Conservation (phyloP, 2,888 invertebrate species). For the Augochlorella aurata region DNA sequence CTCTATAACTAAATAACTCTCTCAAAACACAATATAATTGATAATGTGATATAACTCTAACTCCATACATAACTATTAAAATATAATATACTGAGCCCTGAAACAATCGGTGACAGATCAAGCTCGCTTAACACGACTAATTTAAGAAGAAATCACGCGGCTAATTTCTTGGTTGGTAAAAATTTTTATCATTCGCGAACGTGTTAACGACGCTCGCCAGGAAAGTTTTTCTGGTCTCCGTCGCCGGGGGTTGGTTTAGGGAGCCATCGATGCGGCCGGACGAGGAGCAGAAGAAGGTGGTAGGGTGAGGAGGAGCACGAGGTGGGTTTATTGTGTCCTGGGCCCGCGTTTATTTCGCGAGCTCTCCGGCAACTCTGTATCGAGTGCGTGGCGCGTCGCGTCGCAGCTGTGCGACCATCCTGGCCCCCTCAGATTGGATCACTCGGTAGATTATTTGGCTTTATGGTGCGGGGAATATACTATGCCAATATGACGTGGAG, state of each 20-base stretch:
- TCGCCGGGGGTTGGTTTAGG: background rate
- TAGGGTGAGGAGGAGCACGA: background rate
- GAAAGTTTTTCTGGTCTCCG: background rate
- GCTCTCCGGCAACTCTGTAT: slow-evolving; percentile 13
- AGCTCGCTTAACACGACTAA: no score
- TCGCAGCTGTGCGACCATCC: slow-evolving; percentile 46
- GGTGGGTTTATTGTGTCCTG: slow-evolving; percentile 13
- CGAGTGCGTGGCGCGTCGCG: slow-evolving; percentile 20
- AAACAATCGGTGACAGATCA: no score
- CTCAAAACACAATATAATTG: no score
- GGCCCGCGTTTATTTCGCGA: slow-evolving; percentile 20
- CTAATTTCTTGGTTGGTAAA: no score
- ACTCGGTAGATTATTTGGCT: slow-evolving; percentile 79
- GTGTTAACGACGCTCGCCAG: background rate
- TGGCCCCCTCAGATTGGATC: slow-evolving; percentile 71
- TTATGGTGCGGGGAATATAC: slow-evolving; percentile 80
- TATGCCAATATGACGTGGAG: slow-evolving; percentile 78
- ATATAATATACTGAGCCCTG: no score
- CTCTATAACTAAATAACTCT: no score
- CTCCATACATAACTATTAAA: no score
- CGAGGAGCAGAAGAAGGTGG: background rate
- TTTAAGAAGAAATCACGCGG: no score
- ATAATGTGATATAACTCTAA: no score
- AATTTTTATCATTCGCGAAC: no score
- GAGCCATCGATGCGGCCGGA: background rate